Conservation (phyloP, 2,888 invertebrate genomes). For the Argyresthia albistria region DNA sequence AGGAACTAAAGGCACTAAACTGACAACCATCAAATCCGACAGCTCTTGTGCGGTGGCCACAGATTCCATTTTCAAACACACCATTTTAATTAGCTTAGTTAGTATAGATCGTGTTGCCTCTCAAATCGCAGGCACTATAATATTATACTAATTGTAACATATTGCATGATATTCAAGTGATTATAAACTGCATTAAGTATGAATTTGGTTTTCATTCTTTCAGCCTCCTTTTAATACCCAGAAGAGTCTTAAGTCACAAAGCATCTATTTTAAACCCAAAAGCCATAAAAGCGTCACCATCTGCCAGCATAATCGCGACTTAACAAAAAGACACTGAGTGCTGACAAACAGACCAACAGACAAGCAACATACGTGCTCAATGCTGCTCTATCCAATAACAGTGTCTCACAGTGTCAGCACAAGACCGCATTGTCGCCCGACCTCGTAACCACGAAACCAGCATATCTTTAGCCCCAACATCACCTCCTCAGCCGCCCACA, state of each 20-base stretch:
- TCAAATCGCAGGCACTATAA: too few species aligned
- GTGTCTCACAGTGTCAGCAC: slow-evolving; percentile 59
- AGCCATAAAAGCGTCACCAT: slow-evolving; percentile 20
- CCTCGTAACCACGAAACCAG: slow-evolving; percentile 44
- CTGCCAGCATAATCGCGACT: slow-evolving; percentile 55
- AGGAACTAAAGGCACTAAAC: too few species aligned
- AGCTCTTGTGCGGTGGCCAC: too few species aligned
- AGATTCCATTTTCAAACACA: too few species aligned
- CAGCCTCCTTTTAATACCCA: too few species aligned
- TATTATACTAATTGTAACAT: too few species aligned
- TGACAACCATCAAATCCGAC: too few species aligned
- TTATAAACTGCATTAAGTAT: too few species aligned
- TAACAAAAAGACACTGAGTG: slow-evolving; percentile 57
- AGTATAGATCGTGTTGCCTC: too few species aligned
- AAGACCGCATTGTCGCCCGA: slow-evolving; percentile 58
- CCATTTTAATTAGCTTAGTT: too few species aligned
- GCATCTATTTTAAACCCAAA: neutral
- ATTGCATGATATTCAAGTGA: too few species aligned
- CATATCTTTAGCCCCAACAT: slow-evolving; percentile 22
- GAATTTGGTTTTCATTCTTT: too few species aligned
- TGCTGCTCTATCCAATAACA: slow-evolving; percentile 61
- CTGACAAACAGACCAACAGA: slow-evolving; percentile 32
- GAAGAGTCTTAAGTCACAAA: neutral
- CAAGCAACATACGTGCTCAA: slow-evolving; percentile 36
- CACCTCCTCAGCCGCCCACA: slow-evolving; percentile 20